phyloP scores from a whole-genome alignment of 1,140 invertebrate species.

The Chrysomallon squamiferum region DNA sequence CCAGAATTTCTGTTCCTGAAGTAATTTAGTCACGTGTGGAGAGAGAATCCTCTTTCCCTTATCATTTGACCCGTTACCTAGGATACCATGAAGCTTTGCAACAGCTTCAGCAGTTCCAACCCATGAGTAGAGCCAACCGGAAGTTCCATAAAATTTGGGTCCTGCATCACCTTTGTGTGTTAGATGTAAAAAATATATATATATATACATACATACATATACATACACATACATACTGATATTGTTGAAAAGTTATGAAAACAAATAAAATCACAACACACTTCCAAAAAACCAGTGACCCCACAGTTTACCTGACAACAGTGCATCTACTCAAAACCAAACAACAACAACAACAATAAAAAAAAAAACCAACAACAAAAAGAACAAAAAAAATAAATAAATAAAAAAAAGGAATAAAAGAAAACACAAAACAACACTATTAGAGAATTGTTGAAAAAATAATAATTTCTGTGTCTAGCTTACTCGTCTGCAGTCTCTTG shows the following conservation, averaged over 20 bases:
- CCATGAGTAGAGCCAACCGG: conserved; percentile 38
- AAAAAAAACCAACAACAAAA: too few relatives aligned
- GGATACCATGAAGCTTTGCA: conserved; percentile 44
- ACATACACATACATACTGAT: neutral
- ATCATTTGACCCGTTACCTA: conserved; percentile 36
- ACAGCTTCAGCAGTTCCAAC: conserved; percentile 39
- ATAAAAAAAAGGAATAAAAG: neutral
- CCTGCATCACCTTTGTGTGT: conserved; percentile 31
- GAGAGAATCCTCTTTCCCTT: conserved; percentile 35
- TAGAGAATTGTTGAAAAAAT: too few relatives aligned
- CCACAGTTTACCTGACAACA: too few relatives aligned
- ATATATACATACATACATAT: neutral
- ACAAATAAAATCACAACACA: too few relatives aligned
- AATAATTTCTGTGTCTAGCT: neutral
- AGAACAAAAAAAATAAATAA: neutral
- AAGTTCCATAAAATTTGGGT: conserved; percentile 38
- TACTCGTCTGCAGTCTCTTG: neutral
- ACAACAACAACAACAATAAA: neutral
- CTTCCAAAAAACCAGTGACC: too few relatives aligned
- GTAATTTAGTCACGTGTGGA: conserved; percentile 16
- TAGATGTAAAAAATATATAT: neutral
- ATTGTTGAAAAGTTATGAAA: too few relatives aligned
- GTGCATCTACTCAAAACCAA: too few relatives aligned
- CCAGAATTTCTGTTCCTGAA: conserved; percentile 28
- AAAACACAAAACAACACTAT: too few relatives aligned